A percentile compares a stretch with the other conserved stretches of the same genome.
These are phyloP conservation scores for Cancer borealis DNA, from an alignment of 2,888 invertebrate genomes.

Conservation along the genomic window DNA sequence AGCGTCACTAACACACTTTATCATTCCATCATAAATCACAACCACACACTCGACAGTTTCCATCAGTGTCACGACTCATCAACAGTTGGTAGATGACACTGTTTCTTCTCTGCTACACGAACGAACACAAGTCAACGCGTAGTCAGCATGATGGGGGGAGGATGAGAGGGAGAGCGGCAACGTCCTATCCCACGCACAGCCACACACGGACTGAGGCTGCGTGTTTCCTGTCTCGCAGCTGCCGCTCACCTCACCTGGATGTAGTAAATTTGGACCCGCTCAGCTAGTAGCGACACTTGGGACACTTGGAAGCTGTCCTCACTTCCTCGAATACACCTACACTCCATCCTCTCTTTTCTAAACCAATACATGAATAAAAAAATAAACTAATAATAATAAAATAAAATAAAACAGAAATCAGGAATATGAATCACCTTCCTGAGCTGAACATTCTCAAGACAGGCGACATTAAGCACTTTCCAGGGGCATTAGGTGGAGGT, in stretches of 20 bases:
- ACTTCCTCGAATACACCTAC: not conserved
- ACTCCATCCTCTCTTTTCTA: not conserved
- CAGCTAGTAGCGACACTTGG: not conserved
- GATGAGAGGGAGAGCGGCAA: not conserved
- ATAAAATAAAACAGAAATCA: not conserved
- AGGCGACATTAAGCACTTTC: not conserved
- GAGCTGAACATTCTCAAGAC: not conserved
- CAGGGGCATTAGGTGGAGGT: not conserved
- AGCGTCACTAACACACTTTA: not conserved
- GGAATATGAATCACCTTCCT: not conserved
- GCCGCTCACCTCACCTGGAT: slow-evolving; percentile 36
- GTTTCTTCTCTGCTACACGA: not conserved
- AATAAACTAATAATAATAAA: not conserved
- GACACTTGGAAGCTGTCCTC: not conserved
- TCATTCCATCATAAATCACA: not conserved
- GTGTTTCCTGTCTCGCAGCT: slow-evolving; percentile 11
- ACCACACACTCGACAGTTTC: not conserved
- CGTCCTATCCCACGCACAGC: not conserved
- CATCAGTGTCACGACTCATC: not conserved
- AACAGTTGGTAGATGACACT: not conserved
- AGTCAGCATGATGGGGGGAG: not conserved
- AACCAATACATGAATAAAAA: not conserved
- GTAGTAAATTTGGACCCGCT: not conserved
- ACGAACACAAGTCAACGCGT: not conserved
- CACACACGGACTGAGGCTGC: slow-evolving; percentile 29